A percentile compares a stretch with the other conserved stretches of the same genome.
Conservation (phyloP, 2,797 vertebrate genomes). For the Propithecus deckenii region DNA sequence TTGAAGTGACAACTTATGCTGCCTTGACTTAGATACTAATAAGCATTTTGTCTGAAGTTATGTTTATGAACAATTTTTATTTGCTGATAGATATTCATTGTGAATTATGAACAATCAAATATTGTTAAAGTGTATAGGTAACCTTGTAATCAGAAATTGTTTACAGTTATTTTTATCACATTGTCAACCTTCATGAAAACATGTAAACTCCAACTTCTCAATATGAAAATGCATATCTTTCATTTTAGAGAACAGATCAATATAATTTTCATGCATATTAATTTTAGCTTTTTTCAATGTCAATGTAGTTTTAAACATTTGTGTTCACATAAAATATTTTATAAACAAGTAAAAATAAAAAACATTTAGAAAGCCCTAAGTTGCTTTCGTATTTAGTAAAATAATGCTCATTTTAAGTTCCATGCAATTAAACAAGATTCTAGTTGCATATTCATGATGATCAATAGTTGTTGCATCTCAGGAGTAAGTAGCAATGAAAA, state of each 20-base stretch:
- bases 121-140: not conserved
- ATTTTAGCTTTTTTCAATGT: not conserved
- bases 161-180: not conserved
- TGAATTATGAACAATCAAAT: conserved; percentile 14
- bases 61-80: not conserved
- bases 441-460: not conserved
- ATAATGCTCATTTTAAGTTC: not conserved
- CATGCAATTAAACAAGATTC: not conserved
- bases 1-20: not conserved
- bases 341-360: not conserved
- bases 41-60: conserved; percentile 13
- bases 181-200: not conserved
- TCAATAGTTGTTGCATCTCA: not conserved
- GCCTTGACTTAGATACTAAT: conserved; percentile 56
- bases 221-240: not conserved
- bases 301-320: not conserved
- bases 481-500: not conserved
- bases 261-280: not conserved
- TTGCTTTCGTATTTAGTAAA: conserved; percentile 26
- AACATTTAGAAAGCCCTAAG: not conserved
- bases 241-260: conserved; percentile 14
- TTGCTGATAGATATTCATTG: not conserved
- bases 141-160: not conserved
- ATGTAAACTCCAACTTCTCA: no score
- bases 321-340: not conserved